Evolutionary conservation across 2,888 invertebrate species (phyloP), one percentile per base, ranked within the genome.

Genomic region (Tridacna crocea): DNA sequence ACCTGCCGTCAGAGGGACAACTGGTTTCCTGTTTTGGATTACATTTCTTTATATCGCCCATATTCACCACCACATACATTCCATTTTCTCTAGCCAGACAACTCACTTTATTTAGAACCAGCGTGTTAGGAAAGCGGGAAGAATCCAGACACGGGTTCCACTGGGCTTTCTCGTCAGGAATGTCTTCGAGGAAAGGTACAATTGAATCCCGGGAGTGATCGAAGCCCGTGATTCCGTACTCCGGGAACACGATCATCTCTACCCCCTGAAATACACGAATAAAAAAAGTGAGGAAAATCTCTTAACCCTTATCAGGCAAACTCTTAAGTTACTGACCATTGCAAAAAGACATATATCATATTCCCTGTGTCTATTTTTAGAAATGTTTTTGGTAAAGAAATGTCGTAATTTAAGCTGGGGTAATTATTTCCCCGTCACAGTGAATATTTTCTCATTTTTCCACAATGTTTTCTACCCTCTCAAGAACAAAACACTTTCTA

Each of bases 231-330:
- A 95, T 93, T 0, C 94, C 93, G 55, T 95, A 93, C 93, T 98
- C 97, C 0, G 98, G 97, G 91, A 97, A 98, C 0, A 97, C 96
- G 15, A 98, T 95, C 26, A 98, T 96, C 88, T 97, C 97, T 0
- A 96, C 96, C 80, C 95, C 94, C 97, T 97, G 94, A 22, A 95
- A 92, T 27, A 75, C 36, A 36, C 36, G 36, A 36, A 8, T 4
- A 36, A 36, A 36, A 36, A 4, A 36, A 36, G 3, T 36, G 8
- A 36, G 8, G 8, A 36, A 36, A 8, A 36, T 36, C 36, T 36
- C 8, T 36, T 36, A 36, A 36, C 8, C 36, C 36, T 36, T 36
- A 4, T 36, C 36, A 4, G 36, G 3, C 36, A 8, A 36, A 36
- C 8, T n/a, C n/a, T 2, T 36, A 36, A 36, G 36, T 36, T 36